Conservation (phyloP, 2,888 invertebrate genomes). For the Mesodorylaimus sp. region DNA sequence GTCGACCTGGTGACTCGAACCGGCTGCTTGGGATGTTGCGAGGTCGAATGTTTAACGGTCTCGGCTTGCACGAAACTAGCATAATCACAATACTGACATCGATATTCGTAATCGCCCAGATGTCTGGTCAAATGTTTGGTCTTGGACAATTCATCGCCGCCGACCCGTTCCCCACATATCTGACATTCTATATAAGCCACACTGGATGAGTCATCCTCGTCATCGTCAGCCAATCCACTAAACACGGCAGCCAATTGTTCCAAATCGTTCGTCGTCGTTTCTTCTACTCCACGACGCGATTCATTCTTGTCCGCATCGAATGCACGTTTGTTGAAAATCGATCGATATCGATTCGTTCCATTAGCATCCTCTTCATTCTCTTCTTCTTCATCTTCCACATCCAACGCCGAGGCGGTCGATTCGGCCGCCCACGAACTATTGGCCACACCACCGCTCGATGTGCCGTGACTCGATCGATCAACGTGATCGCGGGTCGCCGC, state of each 20-base stretch:
- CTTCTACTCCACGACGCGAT: too few relatives aligned
- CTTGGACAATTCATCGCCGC: conserved; percentile 1
- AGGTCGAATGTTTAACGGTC: neutral
- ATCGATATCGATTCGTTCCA: too few relatives aligned
- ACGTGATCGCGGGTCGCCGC: neutral
- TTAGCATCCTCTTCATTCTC: too few relatives aligned
- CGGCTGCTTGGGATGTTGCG: neutral
- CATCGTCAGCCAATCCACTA: too few relatives aligned
- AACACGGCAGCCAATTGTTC: neutral
- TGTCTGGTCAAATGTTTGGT: conserved; percentile 6
- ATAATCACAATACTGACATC: conserved; percentile 7
- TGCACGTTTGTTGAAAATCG: too few relatives aligned
- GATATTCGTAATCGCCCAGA: conserved; percentile 1
- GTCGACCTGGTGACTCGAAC: neutral
- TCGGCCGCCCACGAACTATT: neutral
- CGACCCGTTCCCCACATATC: neutral
- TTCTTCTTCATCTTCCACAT: too few relatives aligned
- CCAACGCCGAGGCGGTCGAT: too few relatives aligned
- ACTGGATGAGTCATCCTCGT: too few relatives aligned
- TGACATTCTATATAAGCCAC: neutral
- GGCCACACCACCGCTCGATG: neutral
- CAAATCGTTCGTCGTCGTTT: neutral
- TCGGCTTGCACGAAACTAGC: neutral
- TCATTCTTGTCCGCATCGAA: too few relatives aligned
- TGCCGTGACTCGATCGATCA: neutral